Conservation (phyloP, 2,113 vertebrate species). For the Notarius quadriscutis region DNA sequence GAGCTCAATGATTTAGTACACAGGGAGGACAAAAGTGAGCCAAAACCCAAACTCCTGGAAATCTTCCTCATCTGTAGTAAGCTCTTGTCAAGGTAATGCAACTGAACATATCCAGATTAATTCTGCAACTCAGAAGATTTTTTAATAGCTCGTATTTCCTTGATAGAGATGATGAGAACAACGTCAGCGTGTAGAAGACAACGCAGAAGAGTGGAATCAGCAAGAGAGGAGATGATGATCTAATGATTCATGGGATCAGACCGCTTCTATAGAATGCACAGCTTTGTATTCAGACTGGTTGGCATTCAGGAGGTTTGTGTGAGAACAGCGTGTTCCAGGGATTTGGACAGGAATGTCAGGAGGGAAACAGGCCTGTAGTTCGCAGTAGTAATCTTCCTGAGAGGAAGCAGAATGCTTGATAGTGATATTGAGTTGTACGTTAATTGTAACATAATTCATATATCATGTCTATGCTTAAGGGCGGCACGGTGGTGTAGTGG, state of each 20-base stretch:
- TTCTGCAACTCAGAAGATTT: not conserved
- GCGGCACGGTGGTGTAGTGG: too few species aligned
- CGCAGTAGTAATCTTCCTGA: not conserved
- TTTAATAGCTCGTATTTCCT: not conserved
- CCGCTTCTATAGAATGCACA: not conserved
- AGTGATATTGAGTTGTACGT: not conserved
- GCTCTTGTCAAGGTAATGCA: not conserved
- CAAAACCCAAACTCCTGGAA: not conserved
- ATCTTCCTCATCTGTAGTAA: not conserved
- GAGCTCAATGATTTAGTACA: not conserved
- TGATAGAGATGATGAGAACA: not conserved
- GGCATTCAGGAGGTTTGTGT: not conserved
- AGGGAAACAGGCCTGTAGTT: not conserved
- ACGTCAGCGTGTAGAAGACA: not conserved
- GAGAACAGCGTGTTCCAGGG: not conserved
- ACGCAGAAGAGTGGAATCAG: not conserved
- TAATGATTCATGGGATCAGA: not conserved
- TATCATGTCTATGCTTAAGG: too few species aligned
- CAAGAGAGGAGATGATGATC: not conserved
- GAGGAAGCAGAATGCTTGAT: not conserved
- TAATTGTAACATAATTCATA: not conserved
- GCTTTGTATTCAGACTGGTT: not conserved
- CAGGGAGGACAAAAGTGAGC: not conserved
- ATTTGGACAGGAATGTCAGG: not conserved
- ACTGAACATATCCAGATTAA: not conserved